A percentile compares a stretch with the other conserved stretches of the same genome.
Conservation (phyloP, 2,113 vertebrate genomes). For the Xenus cinereus region DNA sequence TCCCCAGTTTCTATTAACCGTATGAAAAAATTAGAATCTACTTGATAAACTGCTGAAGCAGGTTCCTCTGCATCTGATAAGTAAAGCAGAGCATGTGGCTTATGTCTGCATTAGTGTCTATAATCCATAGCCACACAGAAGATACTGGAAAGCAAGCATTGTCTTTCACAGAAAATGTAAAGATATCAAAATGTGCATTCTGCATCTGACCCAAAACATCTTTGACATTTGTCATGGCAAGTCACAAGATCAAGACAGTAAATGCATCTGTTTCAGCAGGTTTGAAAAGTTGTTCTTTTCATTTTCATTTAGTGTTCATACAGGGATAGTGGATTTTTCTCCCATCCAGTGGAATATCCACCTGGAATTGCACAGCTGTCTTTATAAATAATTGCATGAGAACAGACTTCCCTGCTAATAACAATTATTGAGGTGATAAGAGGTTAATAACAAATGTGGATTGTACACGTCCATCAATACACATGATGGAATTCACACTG, state of each 20-base stretch:
- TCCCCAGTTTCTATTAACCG: not conserved
- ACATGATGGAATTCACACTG: not conserved
- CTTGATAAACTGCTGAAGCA: not conserved
- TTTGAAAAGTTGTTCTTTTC: not conserved
- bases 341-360: not conserved
- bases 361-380: not conserved
- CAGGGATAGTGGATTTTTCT: not conserved
- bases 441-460: not conserved
- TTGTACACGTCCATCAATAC: not conserved
- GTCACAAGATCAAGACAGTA: not conserved
- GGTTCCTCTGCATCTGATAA: not conserved
- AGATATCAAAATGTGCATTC: not conserved
- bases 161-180: not conserved
- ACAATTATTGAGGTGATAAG: conserved; percentile 1
- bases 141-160: not conserved
- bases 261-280: not conserved
- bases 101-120: not conserved
- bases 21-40: not conserved
- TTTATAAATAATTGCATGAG: not conserved
- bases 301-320: not conserved
- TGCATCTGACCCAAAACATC: not conserved
- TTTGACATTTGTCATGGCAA: not conserved
- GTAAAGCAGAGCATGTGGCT: not conserved
- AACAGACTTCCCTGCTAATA: not conserved
- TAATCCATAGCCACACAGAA: not conserved